phyloP scores from a whole-genome alignment of 2,888 invertebrate genomes.

The Theretra japonica region DNA sequence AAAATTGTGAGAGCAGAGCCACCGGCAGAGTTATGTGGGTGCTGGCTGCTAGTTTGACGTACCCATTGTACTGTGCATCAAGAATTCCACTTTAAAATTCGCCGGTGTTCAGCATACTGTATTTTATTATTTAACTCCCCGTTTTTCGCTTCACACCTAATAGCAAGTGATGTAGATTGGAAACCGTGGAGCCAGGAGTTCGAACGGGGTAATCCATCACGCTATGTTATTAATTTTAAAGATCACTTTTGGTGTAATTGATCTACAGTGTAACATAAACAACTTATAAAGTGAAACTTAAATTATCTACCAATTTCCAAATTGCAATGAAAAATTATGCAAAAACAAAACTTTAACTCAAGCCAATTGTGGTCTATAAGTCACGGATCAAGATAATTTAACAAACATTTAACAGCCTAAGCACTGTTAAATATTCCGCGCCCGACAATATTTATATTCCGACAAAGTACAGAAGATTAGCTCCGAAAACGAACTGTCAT shows the following conservation, averaged over 20 bases:
- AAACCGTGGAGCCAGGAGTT: too few species aligned
- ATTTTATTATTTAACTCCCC: background rate
- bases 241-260: too few species aligned
- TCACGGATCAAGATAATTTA: background rate
- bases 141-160: background rate
- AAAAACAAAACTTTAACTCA: background rate
- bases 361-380: background rate
- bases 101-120: background rate
- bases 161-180: too few species aligned
- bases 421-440: constrained; percentile 13
- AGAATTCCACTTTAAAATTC: constrained; percentile 3
- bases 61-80: background rate
- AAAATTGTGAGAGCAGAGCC: constrained; percentile 10
- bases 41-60: background rate
- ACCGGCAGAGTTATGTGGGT: background rate
- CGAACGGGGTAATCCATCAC: too few species aligned
- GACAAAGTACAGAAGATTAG: constrained; percentile 19
- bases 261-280: too few species aligned
- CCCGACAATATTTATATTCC: constrained; percentile 17
- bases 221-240: too few species aligned
- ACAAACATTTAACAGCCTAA: constrained; percentile 21
- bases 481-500: constrained; percentile 19
- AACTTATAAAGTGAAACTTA: too few species aligned
- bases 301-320: too few species aligned
- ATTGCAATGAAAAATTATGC: too few species aligned